Percentiles rank a stretch among this genome's conserved stretches.
These are phyloP conservation scores for Rhimphoctona megacephalus DNA, from an alignment of 2,888 invertebrate species.

Conservation along the genomic window DNA sequence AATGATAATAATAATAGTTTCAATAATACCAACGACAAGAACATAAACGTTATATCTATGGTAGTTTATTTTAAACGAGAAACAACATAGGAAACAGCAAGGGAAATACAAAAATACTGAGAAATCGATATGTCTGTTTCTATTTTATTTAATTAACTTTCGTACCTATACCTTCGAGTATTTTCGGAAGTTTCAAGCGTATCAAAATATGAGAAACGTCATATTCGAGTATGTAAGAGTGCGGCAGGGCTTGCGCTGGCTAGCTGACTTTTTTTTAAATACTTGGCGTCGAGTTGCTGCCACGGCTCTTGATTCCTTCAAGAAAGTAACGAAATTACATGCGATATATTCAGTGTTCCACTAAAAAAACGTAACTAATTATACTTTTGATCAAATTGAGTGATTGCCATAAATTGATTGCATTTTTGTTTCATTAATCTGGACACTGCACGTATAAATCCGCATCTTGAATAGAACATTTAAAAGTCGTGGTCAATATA, in stretches of 20 bases:
- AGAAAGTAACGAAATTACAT: not conserved
- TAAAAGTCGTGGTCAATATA: too few relatives aligned
- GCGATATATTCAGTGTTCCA: not conserved
- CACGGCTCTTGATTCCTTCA: too few relatives aligned
- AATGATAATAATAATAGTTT: conserved; percentile 16
- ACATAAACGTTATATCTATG: not conserved
- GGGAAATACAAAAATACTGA: not conserved
- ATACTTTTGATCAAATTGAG: not conserved
- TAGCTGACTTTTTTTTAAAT: too few relatives aligned
- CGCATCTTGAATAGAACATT: too few relatives aligned
- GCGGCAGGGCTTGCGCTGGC: too few relatives aligned
- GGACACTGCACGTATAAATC: not conserved
- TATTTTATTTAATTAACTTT: not conserved
- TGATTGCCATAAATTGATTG: not conserved
- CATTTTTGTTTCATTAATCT: not conserved
- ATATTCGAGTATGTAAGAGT: too few relatives aligned
- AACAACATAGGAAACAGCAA: not conserved
- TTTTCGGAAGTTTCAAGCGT: not conserved
- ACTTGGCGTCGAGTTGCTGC: too few relatives aligned
- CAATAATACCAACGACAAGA: conserved; percentile 13
- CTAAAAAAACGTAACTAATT: not conserved
- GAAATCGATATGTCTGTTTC: conserved; percentile 18
- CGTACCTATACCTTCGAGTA: not conserved
- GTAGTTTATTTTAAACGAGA: not conserved
- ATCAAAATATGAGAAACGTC: too few relatives aligned